Conservation (phyloP, 1,140 invertebrate species). For the Magallana gigas region DNA sequence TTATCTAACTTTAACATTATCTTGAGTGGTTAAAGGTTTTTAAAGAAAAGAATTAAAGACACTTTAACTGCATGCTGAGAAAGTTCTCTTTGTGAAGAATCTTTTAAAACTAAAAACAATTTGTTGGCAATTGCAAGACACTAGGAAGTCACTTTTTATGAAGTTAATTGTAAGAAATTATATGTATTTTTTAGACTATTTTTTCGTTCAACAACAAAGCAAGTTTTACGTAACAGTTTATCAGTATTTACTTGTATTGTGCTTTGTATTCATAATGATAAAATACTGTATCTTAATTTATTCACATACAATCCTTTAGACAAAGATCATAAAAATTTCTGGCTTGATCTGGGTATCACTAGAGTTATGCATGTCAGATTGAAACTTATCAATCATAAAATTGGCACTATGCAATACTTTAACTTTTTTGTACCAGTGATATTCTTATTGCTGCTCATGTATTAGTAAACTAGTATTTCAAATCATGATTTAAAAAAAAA, state of each 20-base stretch:
- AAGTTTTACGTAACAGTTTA: neutral
- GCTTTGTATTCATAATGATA: too few species aligned
- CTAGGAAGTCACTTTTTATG: neutral
- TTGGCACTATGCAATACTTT: neutral
- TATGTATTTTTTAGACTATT: conserved; percentile 3
- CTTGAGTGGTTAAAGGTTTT: neutral
- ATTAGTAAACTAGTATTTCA: too few species aligned
- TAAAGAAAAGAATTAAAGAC: neutral
- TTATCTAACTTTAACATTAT: neutral
- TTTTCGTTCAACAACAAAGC: conserved; percentile 32
- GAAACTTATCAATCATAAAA: neutral
- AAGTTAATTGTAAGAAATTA: too few species aligned
- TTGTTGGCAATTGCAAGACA: neutral
- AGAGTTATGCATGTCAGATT: neutral
- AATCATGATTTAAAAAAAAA: too few species aligned
- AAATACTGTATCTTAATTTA: too few species aligned
- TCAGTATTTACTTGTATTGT: too few species aligned
- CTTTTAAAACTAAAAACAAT: neutral
- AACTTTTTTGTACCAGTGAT: neutral
- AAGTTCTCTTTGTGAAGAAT: neutral
- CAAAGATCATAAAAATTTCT: too few species aligned
- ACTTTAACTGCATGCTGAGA: neutral
- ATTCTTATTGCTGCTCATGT: too few species aligned
- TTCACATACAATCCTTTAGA: too few species aligned
- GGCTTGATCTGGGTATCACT: too few species aligned